Evolutionary conservation across 2,888 invertebrate species (phyloP).

Genomic region (Zonitis immaculata): DNA sequence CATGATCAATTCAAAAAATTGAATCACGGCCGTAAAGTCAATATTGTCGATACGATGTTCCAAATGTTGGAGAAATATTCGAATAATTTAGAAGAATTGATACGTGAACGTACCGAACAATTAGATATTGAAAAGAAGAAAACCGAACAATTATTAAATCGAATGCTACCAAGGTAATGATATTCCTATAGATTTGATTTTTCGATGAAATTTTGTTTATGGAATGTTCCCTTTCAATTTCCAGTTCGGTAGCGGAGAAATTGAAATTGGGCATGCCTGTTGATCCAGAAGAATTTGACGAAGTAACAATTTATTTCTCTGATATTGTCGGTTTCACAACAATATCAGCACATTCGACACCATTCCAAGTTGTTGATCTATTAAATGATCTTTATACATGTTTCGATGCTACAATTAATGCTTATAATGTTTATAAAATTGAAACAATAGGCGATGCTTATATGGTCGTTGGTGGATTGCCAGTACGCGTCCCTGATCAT

Average conservation of each 20-base stretch:
- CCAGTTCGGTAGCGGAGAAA: conserved; percentile 87
- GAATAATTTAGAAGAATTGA: conserved; percentile 89
- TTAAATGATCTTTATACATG: conserved; percentile 91
- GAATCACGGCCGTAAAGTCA: conserved; percentile 89
- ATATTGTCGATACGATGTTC: conserved; percentile 96
- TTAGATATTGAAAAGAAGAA: conserved; percentile 93
- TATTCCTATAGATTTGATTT: too few species aligned
- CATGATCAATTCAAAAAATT: conserved; percentile 84
- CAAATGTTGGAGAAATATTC: conserved; percentile 96
- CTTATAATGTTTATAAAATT: conserved; percentile 87
- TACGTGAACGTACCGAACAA: conserved; percentile 87
- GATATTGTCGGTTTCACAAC: conserved; percentile 94
- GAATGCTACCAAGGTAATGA: conserved; percentile 78
- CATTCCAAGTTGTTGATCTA: conserved; percentile 83
- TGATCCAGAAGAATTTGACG: conserved; percentile 88
- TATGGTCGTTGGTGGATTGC: conserved; percentile 90
- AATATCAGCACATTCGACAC: conserved; percentile 87
- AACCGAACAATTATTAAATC: conserved; percentile 85
- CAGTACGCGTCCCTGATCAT: conserved; percentile 72
- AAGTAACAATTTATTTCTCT: conserved; percentile 91
- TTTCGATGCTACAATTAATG: conserved; percentile 90
- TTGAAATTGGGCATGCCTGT: conserved; percentile 85
- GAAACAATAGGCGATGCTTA: conserved; percentile 95
- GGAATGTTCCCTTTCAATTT: too few species aligned
- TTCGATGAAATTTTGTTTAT: too few species aligned